phyloP scores from a whole-genome alignment of 2,797 vertebrate species.

The Coccyzus lansbergi region DNA sequence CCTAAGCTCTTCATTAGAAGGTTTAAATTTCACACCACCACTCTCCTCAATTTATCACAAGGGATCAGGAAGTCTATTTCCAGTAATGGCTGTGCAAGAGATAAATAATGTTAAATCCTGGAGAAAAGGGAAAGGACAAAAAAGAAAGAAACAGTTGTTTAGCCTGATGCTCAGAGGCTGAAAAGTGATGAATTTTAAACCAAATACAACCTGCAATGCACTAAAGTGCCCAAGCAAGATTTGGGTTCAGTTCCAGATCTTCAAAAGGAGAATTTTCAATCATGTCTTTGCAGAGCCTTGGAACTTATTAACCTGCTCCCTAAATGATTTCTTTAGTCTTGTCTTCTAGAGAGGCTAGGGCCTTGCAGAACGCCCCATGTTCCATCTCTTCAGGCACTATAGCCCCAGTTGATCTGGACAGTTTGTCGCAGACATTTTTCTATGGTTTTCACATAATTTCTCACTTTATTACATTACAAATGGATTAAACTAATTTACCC shows the following conservation, averaged over 20 bases:
- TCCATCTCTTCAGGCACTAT: background rate
- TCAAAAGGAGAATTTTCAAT: conserved; percentile 17
- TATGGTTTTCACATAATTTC: background rate
- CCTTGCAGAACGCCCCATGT: background rate
- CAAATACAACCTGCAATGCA: background rate
- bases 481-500: background rate
- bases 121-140: background rate
- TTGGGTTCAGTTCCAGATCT: background rate
- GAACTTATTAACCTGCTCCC: background rate
- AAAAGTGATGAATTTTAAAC: background rate
- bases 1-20: conserved; percentile 33
- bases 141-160: background rate
- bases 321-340: background rate
- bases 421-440: background rate
- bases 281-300: background rate
- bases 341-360: background rate
- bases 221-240: background rate
- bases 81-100: background rate
- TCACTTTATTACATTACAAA: background rate
- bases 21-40: conserved; percentile 18
- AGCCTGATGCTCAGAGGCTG: background rate
- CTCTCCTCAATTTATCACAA: background rate
- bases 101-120: conserved; percentile 17
- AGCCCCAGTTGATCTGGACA: background rate
- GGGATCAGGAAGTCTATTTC: conserved; percentile 10